Evolutionary conservation across 2,113 vertebrate species (phyloP).

Genomic region (Stegostoma tigrinum): DNA sequence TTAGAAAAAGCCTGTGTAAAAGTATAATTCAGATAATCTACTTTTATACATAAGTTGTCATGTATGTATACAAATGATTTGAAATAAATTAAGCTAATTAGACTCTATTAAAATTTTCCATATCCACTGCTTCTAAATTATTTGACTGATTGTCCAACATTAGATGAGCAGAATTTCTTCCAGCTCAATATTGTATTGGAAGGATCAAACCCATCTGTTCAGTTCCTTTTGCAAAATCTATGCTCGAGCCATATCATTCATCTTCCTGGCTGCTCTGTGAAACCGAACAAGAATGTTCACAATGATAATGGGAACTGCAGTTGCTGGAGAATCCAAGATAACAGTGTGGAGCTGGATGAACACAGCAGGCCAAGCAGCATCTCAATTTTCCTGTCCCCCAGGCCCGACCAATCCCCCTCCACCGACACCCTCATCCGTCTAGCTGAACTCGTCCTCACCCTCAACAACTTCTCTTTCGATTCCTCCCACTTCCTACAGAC

Average conservation of each 20-base stretch:
- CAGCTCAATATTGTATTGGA: not conserved
- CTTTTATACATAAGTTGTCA: not conserved
- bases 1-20: slow-evolving; percentile 21
- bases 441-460: too few relatives aligned
- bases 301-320: too few relatives aligned
- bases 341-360: too few relatives aligned
- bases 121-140: too few relatives aligned
- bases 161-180: not conserved
- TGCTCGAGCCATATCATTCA: not conserved
- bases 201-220: not conserved
- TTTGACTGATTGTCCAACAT: not conserved
- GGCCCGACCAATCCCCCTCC: too few relatives aligned
- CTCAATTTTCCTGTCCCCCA: too few relatives aligned
- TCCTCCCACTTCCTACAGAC: too few relatives aligned
- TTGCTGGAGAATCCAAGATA: too few relatives aligned
- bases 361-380: too few relatives aligned
- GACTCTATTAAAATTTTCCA: too few relatives aligned
- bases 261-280: not conserved
- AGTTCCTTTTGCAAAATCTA: not conserved
- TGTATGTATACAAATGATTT: not conserved
- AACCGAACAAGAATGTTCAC: not conserved
- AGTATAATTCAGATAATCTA: slow-evolving; percentile 15
- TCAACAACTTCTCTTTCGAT: too few relatives aligned
- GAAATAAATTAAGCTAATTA: slow-evolving; percentile 14
- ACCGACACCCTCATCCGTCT: too few relatives aligned